Conservation (phyloP, 1,140 invertebrate genomes). For the Drosophila sproati region DNA sequence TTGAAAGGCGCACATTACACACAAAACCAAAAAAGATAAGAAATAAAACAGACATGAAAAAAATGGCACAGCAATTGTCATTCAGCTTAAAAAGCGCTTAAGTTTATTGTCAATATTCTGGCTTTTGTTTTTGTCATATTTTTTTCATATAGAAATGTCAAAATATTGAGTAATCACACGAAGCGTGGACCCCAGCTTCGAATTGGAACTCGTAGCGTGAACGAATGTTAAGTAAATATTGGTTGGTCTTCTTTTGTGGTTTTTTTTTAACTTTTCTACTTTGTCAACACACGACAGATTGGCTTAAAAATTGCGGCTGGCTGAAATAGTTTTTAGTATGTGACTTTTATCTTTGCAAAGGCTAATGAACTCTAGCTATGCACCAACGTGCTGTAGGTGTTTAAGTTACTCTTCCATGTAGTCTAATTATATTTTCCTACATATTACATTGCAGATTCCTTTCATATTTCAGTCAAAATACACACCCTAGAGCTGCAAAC, state of each 20-base stretch:
- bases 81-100: conserved; percentile 76
- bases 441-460: conserved; percentile 11
- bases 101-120: conserved; percentile 81
- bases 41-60: conserved; percentile 20
- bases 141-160: conserved; percentile 65
- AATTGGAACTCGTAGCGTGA: conserved; percentile 58
- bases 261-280: conserved; percentile 49
- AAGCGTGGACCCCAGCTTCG: conserved; percentile 48
- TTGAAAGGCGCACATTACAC: conserved; percentile 44
- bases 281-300: conserved; percentile 70
- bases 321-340: conserved; percentile 48
- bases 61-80: conserved; percentile 82
- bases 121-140: conserved; percentile 36
- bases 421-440: conserved; percentile 18
- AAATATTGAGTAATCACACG: conserved; percentile 80
- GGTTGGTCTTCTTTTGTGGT: conserved; percentile 33
- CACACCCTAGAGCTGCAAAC: conserved; percentile 41
- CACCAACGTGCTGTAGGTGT: neutral
- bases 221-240: conserved; percentile 76
- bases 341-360: conserved; percentile 55
- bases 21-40: conserved; percentile 3
- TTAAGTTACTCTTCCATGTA: neutral
- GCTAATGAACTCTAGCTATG: conserved; percentile 55
- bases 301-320: conserved; percentile 45
- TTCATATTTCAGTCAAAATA: conserved; percentile 7